Base-by-base conservation (phyloP, 2,113 vertebrate species). In the Jaculus jaculus region DNA sequence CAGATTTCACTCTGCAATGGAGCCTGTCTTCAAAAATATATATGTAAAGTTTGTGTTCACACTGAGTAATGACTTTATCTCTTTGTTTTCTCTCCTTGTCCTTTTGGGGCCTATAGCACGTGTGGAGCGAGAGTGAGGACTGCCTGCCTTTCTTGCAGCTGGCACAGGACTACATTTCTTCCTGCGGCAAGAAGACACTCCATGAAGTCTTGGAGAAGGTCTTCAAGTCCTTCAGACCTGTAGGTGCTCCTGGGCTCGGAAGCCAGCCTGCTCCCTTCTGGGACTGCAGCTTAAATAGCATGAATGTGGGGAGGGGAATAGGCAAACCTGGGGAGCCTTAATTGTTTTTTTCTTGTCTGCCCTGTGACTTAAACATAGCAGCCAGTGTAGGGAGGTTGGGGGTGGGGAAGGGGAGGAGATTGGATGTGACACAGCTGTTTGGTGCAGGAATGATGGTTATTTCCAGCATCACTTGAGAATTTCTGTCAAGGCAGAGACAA, bases 61-160 rank as follows among this genome's bases (percentile, higher is more conserved):
- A 11, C 63, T 3, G 30, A 28, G 10, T 94, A 69, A 77, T 84
- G 89, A 94, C 93, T 7, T 24, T 91, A 69, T 91, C 65, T 95
- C 75, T 97, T 21, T 96, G 82, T 92, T 94, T 92, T 97, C 91
- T 94, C 66, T n/a, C 85, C 60, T 47, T 61, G 16, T 68, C 95
- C 78, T 17, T 71, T 58, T 71, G 24, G 94, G 97, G 88, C 95
- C 66, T 96, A 24, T 92, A 99, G 99, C 99, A 99, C 0, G 99
- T 99, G 96, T 99, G 99, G 99, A 99, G 99, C 12, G 99, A 99
- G 98, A 99, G 99, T 13, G 99, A 99, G 96, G 99, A 99, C 98
- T 99, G 99, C 98, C 98, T 99, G 94, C 99, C 99, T 84, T 99
- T 99, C 95, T 98, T 99, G 93, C 99, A 99, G 98, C 98, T 99